Evolutionary conservation across 2,888 invertebrate species (phyloP).

Genomic region (Microdon myrmicae): DNA sequence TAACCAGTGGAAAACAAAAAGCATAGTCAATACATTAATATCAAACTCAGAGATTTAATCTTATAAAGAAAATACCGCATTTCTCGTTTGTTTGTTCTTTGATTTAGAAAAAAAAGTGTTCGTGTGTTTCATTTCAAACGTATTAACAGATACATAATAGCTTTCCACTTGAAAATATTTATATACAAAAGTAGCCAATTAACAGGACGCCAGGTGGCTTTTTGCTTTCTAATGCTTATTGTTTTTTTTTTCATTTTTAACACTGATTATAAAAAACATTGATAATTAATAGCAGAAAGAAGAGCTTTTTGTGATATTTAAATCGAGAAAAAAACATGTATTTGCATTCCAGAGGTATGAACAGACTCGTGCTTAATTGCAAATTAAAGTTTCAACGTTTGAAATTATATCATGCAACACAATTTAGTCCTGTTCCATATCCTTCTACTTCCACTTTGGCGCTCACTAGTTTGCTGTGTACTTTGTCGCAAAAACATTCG

Average conservation of each 20-base stretch:
- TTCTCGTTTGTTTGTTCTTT: slow-evolving; percentile 10
- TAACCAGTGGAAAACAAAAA: slow-evolving; percentile 34
- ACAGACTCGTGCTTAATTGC: slow-evolving; percentile 26
- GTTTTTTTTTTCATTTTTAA: slow-evolving; percentile 12
- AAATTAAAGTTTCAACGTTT: slow-evolving; percentile 12
- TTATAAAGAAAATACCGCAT: too few species aligned
- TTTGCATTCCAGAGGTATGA: slow-evolving; percentile 16
- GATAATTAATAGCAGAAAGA: slow-evolving; percentile 44
- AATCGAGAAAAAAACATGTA: background rate
- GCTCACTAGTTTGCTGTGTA: too few species aligned
- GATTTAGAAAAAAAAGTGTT: slow-evolving; percentile 22
- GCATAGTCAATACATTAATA: slow-evolving; percentile 46
- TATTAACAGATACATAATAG: slow-evolving; percentile 47
- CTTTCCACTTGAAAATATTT: slow-evolving; percentile 38
- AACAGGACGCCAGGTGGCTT: slow-evolving; percentile 29
- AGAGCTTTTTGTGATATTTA: slow-evolving; percentile 47
- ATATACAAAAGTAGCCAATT: slow-evolving; percentile 47
- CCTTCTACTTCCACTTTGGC: slow-evolving; percentile 47
- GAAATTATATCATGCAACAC: slow-evolving; percentile 12
- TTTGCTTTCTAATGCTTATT: background rate
- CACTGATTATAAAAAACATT: slow-evolving; percentile 21
- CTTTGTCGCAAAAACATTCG: too few species aligned
- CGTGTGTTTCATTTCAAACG: slow-evolving; percentile 47
- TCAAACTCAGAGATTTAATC: too few species aligned
- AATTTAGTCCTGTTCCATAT: too few species aligned